Evolutionary conservation across 2,113 vertebrate genomes (phyloP).

Genomic region (Cercocebus atys): DNA sequence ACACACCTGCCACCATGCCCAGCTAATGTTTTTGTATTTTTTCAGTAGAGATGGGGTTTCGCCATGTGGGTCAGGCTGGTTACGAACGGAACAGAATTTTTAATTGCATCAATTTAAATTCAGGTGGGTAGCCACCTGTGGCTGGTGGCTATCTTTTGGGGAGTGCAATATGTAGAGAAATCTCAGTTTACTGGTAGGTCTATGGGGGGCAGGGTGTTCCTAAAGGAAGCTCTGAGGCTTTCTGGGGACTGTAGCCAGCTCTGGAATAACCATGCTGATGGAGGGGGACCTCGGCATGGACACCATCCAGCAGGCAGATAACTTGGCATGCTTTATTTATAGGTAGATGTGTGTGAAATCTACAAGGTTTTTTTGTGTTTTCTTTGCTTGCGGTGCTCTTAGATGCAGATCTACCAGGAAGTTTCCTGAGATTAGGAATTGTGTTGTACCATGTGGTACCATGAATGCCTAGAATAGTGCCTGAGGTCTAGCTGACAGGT

Average conservation of each 20-base stretch:
- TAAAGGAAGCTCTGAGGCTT: background rate
- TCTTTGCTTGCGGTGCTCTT: background rate
- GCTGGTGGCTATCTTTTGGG: background rate
- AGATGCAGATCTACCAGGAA: background rate
- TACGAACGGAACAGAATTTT: background rate
- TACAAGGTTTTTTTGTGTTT: too few relatives aligned
- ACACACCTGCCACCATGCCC: background rate
- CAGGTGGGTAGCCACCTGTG: background rate
- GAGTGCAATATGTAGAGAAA: background rate
- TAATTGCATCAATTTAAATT: background rate
- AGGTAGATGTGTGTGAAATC: background rate
- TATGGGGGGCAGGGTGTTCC: background rate
- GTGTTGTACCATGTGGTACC: background rate
- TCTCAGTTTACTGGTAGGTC: background rate
- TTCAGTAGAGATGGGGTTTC: background rate
- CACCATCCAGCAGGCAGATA: too few relatives aligned
- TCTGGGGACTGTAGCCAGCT: background rate
- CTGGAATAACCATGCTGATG: background rate
- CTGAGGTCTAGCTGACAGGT: background rate
- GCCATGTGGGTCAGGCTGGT: background rate
- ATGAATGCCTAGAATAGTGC: accelerated
- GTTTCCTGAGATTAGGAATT: too few relatives aligned
- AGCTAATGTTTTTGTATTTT: background rate
- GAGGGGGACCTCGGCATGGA: background rate
- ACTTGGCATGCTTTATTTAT: background rate